Evolutionary conservation across 2,888 invertebrate species (phyloP).

Genomic region (Plutella xylostella): DNA sequence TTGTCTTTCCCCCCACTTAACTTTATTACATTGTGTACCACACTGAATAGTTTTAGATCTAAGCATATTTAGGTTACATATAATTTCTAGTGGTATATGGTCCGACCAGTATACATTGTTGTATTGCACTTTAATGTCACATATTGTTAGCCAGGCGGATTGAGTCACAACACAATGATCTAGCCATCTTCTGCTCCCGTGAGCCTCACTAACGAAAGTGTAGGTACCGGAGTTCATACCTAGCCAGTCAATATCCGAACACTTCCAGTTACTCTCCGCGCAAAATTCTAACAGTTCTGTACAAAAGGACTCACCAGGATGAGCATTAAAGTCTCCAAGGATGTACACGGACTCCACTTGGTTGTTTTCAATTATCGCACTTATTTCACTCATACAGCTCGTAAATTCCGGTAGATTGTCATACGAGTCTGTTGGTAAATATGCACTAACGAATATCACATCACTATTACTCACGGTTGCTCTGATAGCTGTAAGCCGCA

Average conservation of each 20-base stretch:
- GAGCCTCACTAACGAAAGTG: conserved; percentile 4
- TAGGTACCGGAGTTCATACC: conserved; percentile 3
- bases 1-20: background rate
- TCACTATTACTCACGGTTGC: background rate
- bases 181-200: conserved; percentile 3
- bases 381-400: background rate
- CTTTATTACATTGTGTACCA: background rate
- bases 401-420: background rate
- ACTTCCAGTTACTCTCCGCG: conserved; percentile 6
- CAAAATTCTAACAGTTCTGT: conserved; percentile 9
- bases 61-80: background rate
- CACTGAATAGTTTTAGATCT: background rate
- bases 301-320: conserved; percentile 5
- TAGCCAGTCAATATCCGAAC: too few relatives aligned
- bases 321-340: too few relatives aligned
- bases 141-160: background rate
- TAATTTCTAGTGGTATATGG: conserved; percentile 1
- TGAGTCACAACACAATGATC: conserved; percentile 7
- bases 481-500: background rate
- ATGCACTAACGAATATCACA: background rate
- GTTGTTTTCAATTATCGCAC: background rate
- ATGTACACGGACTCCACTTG: background rate
- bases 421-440: background rate
- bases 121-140: background rate
- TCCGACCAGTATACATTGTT: conserved; percentile 3